phyloP scores from a whole-genome alignment of 2,888 invertebrate species.

The Graphium colonna region DNA sequence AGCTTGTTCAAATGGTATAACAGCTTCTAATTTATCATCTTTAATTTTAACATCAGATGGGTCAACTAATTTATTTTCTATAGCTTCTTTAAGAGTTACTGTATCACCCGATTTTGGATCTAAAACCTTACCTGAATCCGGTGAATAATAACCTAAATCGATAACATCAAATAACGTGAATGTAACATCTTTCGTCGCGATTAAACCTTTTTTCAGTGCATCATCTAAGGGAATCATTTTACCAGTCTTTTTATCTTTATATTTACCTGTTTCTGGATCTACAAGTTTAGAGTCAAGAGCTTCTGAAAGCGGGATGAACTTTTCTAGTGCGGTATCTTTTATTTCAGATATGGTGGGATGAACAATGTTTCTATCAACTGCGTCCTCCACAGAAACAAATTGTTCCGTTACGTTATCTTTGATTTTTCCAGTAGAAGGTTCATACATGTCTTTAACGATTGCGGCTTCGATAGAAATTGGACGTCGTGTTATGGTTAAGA shows the following conservation, averaged over 20 bases:
- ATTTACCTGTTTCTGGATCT: constrained; percentile 84
- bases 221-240: constrained; percentile 84
- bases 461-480: constrained; percentile 90
- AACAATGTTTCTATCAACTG: constrained; percentile 88
- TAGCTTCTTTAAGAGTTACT: constrained; percentile 87
- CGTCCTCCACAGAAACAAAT: constrained; percentile 86
- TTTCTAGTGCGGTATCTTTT: constrained; percentile 86
- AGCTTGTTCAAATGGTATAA: constrained; percentile 85
- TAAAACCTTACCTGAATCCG: constrained; percentile 86
- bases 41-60: constrained; percentile 85
- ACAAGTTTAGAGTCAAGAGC: constrained; percentile 86
- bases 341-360: constrained; percentile 90
- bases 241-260: constrained; percentile 86
- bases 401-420: constrained; percentile 86
- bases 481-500: constrained; percentile 83
- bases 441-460: constrained; percentile 85
- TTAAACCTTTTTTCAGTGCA: constrained; percentile 84
- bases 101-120: constrained; percentile 88
- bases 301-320: constrained; percentile 86
- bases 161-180: constrained; percentile 87
- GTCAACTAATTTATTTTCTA: constrained; percentile 86
- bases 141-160: constrained; percentile 87
- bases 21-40: constrained; percentile 84
- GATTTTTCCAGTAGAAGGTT: constrained; percentile 84
- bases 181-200: constrained; percentile 85